Conservation (phyloP, 2,888 invertebrate species). For the Chelonus formosanus region DNA sequence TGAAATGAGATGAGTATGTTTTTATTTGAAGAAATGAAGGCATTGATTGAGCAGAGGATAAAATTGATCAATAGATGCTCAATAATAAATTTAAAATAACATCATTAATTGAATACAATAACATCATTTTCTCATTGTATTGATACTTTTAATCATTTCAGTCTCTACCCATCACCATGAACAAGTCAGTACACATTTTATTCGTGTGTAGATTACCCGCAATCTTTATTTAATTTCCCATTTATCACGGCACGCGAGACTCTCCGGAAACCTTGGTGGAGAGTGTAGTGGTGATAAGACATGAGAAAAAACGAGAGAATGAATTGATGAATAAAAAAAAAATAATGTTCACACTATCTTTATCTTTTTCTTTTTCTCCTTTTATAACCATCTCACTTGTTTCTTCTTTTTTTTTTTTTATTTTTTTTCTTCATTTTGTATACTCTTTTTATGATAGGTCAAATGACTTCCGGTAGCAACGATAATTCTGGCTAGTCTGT, state of each 20-base stretch:
- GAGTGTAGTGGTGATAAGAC: slow-evolving; percentile 4
- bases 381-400: neutral
- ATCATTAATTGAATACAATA: no score
- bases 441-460: slow-evolving; percentile 22
- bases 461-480: slow-evolving; percentile 31
- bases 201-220: slow-evolving; percentile 16
- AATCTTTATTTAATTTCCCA: slow-evolving; percentile 32
- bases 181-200: neutral
- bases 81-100: no score
- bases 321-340: slow-evolving; percentile 5
- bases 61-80: no score
- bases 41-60: no score
- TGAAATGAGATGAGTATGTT: no score
- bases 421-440: neutral
- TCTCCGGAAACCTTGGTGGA: slow-evolving; percentile 20
- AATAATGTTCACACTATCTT: neutral
- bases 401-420: neutral
- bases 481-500: slow-evolving; percentile 34
- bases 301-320: slow-evolving; percentile 10
- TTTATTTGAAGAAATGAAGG: no score
- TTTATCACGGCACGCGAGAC: slow-evolving; percentile 21
- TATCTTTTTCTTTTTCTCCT: no score
- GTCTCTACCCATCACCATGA: slow-evolving; percentile 3
- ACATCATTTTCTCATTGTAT: no score
- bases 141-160: neutral